Evolutionary conservation across 2,888 invertebrate species (phyloP), one percentile per base, ranked within the genome.

Genomic region (Neoitamus cyanurus): DNA sequence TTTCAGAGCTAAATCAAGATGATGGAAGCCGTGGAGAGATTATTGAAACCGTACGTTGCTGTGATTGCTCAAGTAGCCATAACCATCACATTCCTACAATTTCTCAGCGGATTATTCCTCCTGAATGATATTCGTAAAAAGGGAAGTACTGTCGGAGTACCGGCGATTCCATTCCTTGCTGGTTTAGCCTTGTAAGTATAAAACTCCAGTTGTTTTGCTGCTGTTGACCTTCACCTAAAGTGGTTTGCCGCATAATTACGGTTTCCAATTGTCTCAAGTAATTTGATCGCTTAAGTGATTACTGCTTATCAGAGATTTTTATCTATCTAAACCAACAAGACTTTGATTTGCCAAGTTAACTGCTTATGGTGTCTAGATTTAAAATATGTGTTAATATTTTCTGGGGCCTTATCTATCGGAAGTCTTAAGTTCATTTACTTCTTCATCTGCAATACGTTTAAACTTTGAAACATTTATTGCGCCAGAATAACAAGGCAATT

Each of bases 91-190:
- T 94, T 96, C 87, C 94, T 93, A 0, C 96, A 97, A 90, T 97
- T 97, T 92, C 94, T 97, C 89, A 94, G 97, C 36, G 97, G 97
- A 88, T 92, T 93, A 89, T 93, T 95, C 89, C 93, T 96, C 86
- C 94, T 96, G 89, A 94, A 93, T 89, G 95, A 96, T 88, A 95
- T 96, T 86, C 93, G 94, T 86, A 94, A 94, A 88, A 94, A 94
- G 88, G 93, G 94, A 20, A 93, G 92, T 87, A 94, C 96, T 0
- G 92, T 93, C 88, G 94, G 94, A 84, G 92, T 94, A 86, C 93
- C 94, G 72, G 92, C 94, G 30, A 93, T 93, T 89, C 95, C 96
- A 0, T 96, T 96, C 90, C 89, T 95, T 68, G 96, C 96, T 48
- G 96, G 96, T 91, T 89, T 94, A 87, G 93, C 94, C 86, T 93